Evolutionary conservation across 2,113 vertebrate genomes (phyloP).

Genomic region (Varanus salvator): DNA sequence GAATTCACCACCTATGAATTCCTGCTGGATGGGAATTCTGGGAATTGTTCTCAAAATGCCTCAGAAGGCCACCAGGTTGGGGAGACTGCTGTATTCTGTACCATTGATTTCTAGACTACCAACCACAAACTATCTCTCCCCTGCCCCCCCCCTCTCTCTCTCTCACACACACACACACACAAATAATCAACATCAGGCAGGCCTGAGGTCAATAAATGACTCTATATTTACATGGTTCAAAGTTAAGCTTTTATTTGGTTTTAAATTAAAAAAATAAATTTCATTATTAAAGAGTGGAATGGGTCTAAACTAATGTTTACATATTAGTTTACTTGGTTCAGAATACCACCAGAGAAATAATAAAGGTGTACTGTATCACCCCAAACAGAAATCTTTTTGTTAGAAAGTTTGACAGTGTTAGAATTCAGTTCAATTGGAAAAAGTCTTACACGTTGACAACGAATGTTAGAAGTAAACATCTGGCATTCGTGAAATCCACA

Average conservation of each 20-base stretch:
- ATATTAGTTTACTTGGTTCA: slow-evolving; percentile 77
- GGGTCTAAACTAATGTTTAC: slow-evolving; percentile 80
- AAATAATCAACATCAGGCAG: not conserved
- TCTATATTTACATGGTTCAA: slow-evolving; percentile 81
- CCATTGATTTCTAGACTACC: too few relatives aligned
- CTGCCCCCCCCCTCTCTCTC: not conserved
- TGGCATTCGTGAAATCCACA: slow-evolving; percentile 59
- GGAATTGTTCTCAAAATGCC: too few relatives aligned
- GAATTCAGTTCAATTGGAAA: slow-evolving; percentile 74
- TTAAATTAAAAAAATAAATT: slow-evolving; percentile 91
- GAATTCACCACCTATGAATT: too few relatives aligned
- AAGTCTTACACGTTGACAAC: slow-evolving; percentile 80
- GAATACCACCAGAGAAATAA: slow-evolving; percentile 75
- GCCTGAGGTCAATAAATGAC: slow-evolving; percentile 75
- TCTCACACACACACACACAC: not conserved
- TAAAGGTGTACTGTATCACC: slow-evolving; percentile 56
- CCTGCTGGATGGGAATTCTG: too few relatives aligned
- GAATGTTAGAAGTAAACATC: slow-evolving; percentile 73
- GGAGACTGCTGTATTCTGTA: too few relatives aligned
- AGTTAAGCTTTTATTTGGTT: slow-evolving; percentile 85
- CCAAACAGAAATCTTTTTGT: slow-evolving; percentile 70
- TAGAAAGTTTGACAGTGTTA: slow-evolving; percentile 75
- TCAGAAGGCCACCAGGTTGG: too few relatives aligned
- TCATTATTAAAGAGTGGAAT: slow-evolving; percentile 88
- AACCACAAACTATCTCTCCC: too few relatives aligned